Evolutionary conservation across 2,888 invertebrate genomes (phyloP).

Genomic region (Halocaridina rubra): DNA sequence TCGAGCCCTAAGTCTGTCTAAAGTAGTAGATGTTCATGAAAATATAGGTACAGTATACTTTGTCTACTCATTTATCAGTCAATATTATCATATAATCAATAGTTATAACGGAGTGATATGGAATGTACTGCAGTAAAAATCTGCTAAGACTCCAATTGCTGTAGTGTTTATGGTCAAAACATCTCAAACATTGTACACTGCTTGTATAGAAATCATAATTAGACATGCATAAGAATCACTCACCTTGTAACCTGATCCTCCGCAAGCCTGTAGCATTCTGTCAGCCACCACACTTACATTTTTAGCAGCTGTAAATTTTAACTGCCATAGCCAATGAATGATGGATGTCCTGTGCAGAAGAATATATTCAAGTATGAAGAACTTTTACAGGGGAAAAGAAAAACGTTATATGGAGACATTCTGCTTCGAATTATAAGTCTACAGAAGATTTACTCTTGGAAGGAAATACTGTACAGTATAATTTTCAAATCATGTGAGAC

Average conservation of each 20-base stretch:
- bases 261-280: slow-evolving; percentile 62
- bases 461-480: neutral
- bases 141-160: no score
- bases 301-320: slow-evolving; percentile 49
- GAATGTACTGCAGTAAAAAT: neutral
- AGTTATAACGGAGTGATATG: neutral
- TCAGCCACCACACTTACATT: slow-evolving; percentile 42
- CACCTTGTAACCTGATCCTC: slow-evolving; percentile 61
- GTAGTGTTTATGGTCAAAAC: no score
- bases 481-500: neutral
- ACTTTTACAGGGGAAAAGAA: neutral
- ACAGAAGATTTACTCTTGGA: neutral
- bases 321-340: slow-evolving; percentile 52
- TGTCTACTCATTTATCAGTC: neutral
- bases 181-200: no score
- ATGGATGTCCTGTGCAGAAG: slow-evolving; percentile 19
- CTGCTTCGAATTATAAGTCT: neutral
- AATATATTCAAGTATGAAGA: neutral
- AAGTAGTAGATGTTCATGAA: neutral
- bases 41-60: neutral
- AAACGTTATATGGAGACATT: neutral
- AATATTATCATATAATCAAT: no score
- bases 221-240: no score
- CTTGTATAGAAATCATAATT: no score
- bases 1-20: slow-evolving; percentile 61